Evolutionary conservation across 2,113 vertebrate species (phyloP).

Genomic region (Saimiri boliviensis): DNA sequence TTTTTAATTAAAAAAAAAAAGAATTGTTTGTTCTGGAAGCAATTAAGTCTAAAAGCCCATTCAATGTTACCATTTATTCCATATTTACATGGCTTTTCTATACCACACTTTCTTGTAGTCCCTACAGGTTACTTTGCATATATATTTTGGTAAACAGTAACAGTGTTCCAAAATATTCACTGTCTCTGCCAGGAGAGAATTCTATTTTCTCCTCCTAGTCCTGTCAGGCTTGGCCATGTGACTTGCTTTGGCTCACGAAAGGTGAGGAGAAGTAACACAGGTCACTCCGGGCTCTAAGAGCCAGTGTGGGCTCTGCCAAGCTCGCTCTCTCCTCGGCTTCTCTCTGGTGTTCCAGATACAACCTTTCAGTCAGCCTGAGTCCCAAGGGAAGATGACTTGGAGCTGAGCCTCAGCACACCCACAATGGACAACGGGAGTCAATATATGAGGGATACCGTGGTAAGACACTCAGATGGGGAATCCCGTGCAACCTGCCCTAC

Average conservation of each 20-base stretch:
- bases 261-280: not conserved
- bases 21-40: not conserved
- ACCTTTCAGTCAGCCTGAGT: not conserved
- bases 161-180: not conserved
- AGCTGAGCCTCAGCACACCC: not conserved
- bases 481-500: not conserved
- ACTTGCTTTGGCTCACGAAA: not conserved
- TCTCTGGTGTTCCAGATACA: not conserved
- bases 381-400: not conserved
- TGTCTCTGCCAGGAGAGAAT: not conserved
- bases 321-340: not conserved
- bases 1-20: too few species aligned
- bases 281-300: not conserved
- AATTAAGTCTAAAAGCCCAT: slow-evolving; percentile 16
- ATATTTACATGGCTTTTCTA: not conserved
- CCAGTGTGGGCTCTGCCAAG: not conserved
- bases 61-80: not conserved
- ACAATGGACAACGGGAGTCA: fast-evolving
- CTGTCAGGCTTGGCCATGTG: not conserved
- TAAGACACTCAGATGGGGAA: not conserved
- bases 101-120: not conserved
- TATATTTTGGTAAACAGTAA: not conserved
- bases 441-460: not conserved
- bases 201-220: not conserved
- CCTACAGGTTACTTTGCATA: not conserved